These are phyloP conservation scores for Ormyrus rosae DNA, from an alignment of 2,888 invertebrate genomes.

Conservation along the genomic window DNA sequence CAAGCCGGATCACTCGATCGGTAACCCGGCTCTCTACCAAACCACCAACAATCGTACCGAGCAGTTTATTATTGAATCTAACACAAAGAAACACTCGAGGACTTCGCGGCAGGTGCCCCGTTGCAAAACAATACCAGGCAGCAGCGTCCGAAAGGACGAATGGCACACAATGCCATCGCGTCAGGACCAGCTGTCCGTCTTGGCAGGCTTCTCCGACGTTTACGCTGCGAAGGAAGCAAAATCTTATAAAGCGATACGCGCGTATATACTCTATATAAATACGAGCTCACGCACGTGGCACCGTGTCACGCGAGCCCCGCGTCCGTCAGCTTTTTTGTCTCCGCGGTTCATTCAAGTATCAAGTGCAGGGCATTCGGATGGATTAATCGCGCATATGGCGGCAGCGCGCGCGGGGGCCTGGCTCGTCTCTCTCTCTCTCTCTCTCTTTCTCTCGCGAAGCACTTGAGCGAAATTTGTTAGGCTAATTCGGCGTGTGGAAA, in stretches of 20 bases:
- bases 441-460: not conserved
- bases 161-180: conserved; percentile 10
- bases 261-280: conserved; percentile 32
- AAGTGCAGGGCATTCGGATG: conserved; percentile 49
- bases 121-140: conserved; percentile 7
- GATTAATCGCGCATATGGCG: conserved; percentile 54
- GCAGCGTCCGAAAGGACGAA: conserved; percentile 2
- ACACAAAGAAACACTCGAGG: not conserved
- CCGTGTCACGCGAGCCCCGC: conserved; percentile 37
- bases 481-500: too few relatives aligned
- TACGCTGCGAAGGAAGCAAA: conserved; percentile 17
- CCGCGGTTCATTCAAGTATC: conserved; percentile 48
- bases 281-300: conserved; percentile 39
- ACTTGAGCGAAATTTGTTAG: conserved; percentile 7
- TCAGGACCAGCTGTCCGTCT: conserved; percentile 48
- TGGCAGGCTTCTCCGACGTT: conserved; percentile 2
- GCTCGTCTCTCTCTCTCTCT: too few relatives aligned
- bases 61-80: not conserved
- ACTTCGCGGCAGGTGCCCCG: conserved; percentile 32
- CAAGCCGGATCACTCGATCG: conserved; percentile 16
- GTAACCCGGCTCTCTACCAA: conserved; percentile 20
- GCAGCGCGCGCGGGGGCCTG: not conserved
- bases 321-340: conserved; percentile 40
- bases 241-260: conserved; percentile 25
- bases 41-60: not conserved